Conservation (phyloP, 1,140 invertebrate genomes). For the Drosophila elegans region DNA sequence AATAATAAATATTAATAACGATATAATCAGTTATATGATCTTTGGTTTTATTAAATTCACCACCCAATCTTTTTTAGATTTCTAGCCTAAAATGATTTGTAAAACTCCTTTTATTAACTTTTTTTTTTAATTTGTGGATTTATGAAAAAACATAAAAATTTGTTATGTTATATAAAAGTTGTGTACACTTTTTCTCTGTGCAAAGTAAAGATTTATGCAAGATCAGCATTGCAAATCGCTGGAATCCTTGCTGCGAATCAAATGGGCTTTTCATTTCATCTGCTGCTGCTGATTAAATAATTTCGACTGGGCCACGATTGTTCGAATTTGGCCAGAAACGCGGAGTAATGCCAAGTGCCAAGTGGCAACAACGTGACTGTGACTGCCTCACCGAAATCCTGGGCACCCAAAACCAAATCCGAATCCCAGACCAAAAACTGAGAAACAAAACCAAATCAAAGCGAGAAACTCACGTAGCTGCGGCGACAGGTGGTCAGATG, state of each 20-base stretch:
- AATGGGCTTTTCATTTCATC: conserved; percentile 42
- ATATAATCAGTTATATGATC: too few species aligned
- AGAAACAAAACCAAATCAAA: conserved; percentile 35
- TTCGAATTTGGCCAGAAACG: conserved; percentile 32
- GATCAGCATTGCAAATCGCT: conserved; percentile 22
- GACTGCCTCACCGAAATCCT: conserved; percentile 66
- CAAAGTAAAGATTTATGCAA: conserved; percentile 34
- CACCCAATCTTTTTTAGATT: too few species aligned
- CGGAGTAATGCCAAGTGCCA: conserved; percentile 65
- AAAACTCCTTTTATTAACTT: too few species aligned
- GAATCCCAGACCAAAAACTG: conserved; percentile 4
- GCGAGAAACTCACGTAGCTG: conserved; percentile 33
- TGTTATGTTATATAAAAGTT: not conserved
- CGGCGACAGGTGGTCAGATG: conserved; percentile 75
- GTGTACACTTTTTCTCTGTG: not conserved
- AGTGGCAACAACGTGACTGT: conserved; percentile 80
- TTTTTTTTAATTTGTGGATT: too few species aligned
- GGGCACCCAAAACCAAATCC: conserved; percentile 30
- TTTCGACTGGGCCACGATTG: conserved; percentile 46
- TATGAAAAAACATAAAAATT: too few species aligned
- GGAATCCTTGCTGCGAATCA: conserved; percentile 33
- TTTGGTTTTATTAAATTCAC: too few species aligned
- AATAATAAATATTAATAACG: too few species aligned
- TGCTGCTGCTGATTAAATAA: conserved; percentile 52
- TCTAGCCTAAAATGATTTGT: too few species aligned